Evolutionary conservation across 2,888 invertebrate genomes (phyloP), one percentile per base, ranked within the genome.

Genomic region (Noctua janthina): DNA sequence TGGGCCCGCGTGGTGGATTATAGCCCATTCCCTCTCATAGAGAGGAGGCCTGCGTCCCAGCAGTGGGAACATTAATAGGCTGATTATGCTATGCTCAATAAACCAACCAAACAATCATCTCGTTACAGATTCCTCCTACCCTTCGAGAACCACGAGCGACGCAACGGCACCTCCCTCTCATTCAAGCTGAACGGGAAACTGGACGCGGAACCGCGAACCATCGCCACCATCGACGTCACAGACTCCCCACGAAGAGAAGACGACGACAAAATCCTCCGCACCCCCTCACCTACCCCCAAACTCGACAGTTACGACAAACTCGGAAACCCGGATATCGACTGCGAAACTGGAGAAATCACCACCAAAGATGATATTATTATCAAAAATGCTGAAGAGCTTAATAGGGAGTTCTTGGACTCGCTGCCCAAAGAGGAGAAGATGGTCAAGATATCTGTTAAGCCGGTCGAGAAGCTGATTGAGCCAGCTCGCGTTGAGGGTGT

Each of bases 101-200:
- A 56, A n/a, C 11, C n/a, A 59, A 59, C 17, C 2, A 71, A 59
- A 43, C 7, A 20, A 49, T 20, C 0, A 5, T 39, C 46, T 15
- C 3, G 1, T 67, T 71, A 2, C 69, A 98, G 98, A 91, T 97
- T 98, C 91, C 95, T 98, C 29, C 94, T 98, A n/a, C 97, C 98
- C 0, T 98, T 97, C 91, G 98, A 98, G 95, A 94, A 97, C 95
- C 94, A 97, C 97, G 93, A 97, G 94, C 92, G 97, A 93, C 84
- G 97, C 93, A 93, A 93, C 80, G 93, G 94, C 4, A 75, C 85
- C 0, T 6, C 73, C 0, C 29, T 62, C 13, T 49, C 74, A 0
- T 81, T 83, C 8, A 94, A 92, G n/a, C 64, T 86, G 92, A 97
- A 93, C 93, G 97, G 95, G 0, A 91, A 91, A 29, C 10, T 92